Conservation (phyloP, 2,797 vertebrate species). For the Simalia tracyae region DNA sequence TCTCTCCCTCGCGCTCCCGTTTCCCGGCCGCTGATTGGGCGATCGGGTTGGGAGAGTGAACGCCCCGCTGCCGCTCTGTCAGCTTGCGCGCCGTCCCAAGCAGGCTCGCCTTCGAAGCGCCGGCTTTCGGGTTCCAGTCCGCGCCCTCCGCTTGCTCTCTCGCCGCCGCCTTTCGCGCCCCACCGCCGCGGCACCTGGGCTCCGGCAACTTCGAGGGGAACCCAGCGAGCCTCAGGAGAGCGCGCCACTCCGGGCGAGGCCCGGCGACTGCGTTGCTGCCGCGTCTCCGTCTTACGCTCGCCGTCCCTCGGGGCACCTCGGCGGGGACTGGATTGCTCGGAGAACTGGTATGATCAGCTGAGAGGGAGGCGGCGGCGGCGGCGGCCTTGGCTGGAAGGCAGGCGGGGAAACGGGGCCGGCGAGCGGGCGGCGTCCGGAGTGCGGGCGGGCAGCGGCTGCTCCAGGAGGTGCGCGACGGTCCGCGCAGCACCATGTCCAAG, state of each 20-base stretch:
- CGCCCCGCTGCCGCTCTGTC: slow-evolving; percentile 92
- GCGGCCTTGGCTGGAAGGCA: slow-evolving; percentile 35
- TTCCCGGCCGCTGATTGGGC: slow-evolving; percentile 84
- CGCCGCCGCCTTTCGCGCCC: slow-evolving; percentile 76
- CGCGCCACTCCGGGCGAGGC: neutral
- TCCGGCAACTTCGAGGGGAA: neutral
- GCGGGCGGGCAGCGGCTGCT: neutral
- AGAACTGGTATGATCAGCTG: slow-evolving; percentile 78
- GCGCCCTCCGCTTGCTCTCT: slow-evolving; percentile 84
- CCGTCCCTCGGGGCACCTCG: slow-evolving; percentile 37
- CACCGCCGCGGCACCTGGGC: neutral
- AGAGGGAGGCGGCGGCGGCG: slow-evolving; percentile 55
- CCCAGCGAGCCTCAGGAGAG: neutral
- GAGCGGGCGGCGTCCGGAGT: slow-evolving; percentile 31
- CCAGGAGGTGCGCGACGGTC: slow-evolving; percentile 33
- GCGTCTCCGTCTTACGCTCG: neutral
- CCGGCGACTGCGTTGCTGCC: neutral
- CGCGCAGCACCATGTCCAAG: slow-evolving; percentile 87
- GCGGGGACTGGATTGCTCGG: slow-evolving; percentile 54
- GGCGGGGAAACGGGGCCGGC: slow-evolving; percentile 16
- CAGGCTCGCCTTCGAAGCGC: slow-evolving; percentile 95
- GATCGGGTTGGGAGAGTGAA: slow-evolving; percentile 85
- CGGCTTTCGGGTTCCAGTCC: slow-evolving; percentile 87
- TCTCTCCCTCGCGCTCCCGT: slow-evolving; percentile 35
- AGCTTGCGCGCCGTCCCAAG: slow-evolving; percentile 88